Conservation (phyloP, 2,888 invertebrate genomes). For the Lasius fuliginosus region DNA sequence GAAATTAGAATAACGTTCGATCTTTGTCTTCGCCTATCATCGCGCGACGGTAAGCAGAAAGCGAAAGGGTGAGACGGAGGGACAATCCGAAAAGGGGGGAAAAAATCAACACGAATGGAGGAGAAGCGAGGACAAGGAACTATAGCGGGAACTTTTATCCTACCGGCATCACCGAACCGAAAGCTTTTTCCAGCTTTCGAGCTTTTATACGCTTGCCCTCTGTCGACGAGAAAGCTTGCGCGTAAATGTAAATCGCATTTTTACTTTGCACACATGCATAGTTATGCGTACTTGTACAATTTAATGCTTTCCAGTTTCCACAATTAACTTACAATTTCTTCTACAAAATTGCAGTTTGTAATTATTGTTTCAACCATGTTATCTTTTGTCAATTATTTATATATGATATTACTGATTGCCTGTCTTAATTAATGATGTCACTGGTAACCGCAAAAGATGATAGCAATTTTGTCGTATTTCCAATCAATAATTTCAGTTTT, state of each 20-base stretch:
- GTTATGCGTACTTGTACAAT: conserved; percentile 12
- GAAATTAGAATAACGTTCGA: conserved; percentile 75
- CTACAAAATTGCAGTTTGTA: neutral
- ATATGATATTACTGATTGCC: neutral
- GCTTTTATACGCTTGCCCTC: conserved; percentile 78
- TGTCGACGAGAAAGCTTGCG: conserved; percentile 65
- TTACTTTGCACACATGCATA: conserved; percentile 18
- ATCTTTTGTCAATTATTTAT: neutral
- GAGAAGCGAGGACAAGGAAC: conserved; percentile 71
- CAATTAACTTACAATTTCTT: neutral
- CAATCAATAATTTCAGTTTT: conserved; percentile 12
- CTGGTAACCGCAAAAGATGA: neutral
- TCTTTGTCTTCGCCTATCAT: conserved; percentile 79
- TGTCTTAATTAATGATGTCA: neutral
- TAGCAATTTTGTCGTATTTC: neutral
- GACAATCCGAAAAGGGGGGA: conserved; percentile 48
- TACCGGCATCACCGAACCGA: conserved; percentile 76
- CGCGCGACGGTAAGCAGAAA: conserved; percentile 55
- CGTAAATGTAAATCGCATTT: conserved; percentile 74
- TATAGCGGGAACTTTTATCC: conserved; percentile 82
- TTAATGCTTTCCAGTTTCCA: neutral
- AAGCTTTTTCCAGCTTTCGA: conserved; percentile 81
- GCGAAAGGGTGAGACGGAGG: conserved; percentile 33
- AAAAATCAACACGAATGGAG: conserved; percentile 54
- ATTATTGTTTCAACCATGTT: neutral